phyloP scores from a whole-genome alignment of 2,888 invertebrate genomes.

The Tiphia femorata region DNA sequence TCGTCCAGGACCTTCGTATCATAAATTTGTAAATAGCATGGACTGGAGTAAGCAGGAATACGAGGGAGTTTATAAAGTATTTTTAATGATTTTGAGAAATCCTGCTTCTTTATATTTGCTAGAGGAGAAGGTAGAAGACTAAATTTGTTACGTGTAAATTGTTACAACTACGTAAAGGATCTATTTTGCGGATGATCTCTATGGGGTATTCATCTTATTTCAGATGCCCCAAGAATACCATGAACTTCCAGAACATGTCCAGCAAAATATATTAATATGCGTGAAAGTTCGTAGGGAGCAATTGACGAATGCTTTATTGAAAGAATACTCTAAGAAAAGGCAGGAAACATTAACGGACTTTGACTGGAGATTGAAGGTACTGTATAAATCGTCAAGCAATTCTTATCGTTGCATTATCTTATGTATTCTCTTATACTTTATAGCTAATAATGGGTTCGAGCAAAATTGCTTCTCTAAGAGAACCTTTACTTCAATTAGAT shows the following conservation, averaged over 20 bases:
- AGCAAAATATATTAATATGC: constrained; percentile 50
- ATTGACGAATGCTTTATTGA: constrained; percentile 51
- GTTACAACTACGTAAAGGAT: too few relatives aligned
- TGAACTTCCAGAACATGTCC: constrained; percentile 57
- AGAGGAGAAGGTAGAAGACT: constrained; percentile 51
- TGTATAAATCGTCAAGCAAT: not conserved
- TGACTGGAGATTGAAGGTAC: constrained; percentile 71
- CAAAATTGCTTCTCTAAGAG: constrained; percentile 68
- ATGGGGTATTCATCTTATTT: constrained; percentile 27
- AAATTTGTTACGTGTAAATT: too few relatives aligned
- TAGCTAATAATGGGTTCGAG: constrained; percentile 72
- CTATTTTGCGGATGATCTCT: too few relatives aligned
- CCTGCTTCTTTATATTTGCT: constrained; percentile 53
- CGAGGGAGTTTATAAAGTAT: constrained; percentile 44
- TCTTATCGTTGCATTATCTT: constrained; percentile 2
- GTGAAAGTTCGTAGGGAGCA: constrained; percentile 54
- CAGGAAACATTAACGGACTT: constrained; percentile 67
- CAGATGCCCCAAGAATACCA: constrained; percentile 60
- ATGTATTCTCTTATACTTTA: constrained; percentile 15
- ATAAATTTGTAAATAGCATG: constrained; percentile 49
- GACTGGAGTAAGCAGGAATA: constrained; percentile 58
- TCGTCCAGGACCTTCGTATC: constrained; percentile 49
- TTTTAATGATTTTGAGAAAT: constrained; percentile 49
- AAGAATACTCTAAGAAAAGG: constrained; percentile 56
- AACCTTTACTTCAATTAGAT: constrained; percentile 70